Percentiles rank a stretch among this genome's conserved stretches.
phyloP scores from a whole-genome alignment of 2,113 vertebrate species.

The Oncorhynchus nerka region DNA sequence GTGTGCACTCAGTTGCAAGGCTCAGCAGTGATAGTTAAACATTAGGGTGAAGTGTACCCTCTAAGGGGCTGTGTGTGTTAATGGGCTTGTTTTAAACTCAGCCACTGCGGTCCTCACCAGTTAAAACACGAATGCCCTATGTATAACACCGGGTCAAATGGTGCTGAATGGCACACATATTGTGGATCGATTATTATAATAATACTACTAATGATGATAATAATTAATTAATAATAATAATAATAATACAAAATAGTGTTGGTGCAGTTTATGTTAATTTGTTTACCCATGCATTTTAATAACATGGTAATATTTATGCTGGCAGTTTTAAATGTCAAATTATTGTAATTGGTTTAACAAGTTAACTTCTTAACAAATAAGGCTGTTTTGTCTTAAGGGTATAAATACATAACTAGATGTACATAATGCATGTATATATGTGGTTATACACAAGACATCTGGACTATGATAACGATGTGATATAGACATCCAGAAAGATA shows the following conservation, averaged over 20 bases:
- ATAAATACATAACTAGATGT: background rate
- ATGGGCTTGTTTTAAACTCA: conserved; percentile 66
- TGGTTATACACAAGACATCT: background rate
- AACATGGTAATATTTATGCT: conserved; percentile 20
- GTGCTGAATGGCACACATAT: background rate
- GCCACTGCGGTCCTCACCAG: conserved; percentile 40
- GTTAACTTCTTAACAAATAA: background rate
- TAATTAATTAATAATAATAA: conserved; percentile 15
- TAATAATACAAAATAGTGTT: conserved; percentile 21
- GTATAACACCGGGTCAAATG: background rate
- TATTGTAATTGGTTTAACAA: conserved; percentile 5
- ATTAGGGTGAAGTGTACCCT: conserved; percentile 60
- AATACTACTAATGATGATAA: conserved; percentile 17
- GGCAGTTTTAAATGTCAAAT: conserved; percentile 24
- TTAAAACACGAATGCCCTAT: background rate
- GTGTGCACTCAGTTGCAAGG: conserved; percentile 48
- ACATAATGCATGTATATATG: background rate
- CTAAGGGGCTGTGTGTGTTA: conserved; percentile 59
- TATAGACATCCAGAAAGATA: background rate
- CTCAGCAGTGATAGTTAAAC: conserved; percentile 60
- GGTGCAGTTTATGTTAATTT: conserved; percentile 10
- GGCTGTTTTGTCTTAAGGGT: background rate
- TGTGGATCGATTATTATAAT: conserved; percentile 22
- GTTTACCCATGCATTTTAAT: conserved; percentile 21
- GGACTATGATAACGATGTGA: background rate